A percentile compares a stretch with the other conserved stretches of the same genome.
These are phyloP conservation scores for Tetrax tetrax DNA, from an alignment of 2,113 vertebrate species.

Conservation along the genomic window DNA sequence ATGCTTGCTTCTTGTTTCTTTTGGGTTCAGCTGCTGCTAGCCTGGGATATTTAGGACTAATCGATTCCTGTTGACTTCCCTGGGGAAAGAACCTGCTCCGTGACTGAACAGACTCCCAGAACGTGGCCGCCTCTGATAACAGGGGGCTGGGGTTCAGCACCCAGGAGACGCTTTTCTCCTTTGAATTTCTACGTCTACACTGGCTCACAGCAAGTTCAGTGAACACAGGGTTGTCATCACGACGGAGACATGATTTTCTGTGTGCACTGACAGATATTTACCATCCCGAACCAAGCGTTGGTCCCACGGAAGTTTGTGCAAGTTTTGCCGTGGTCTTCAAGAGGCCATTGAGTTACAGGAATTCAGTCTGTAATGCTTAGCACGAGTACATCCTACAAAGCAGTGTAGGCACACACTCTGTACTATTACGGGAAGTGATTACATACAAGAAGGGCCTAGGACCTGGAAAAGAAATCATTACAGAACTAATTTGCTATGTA, in stretches of 20 bases:
- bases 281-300: not conserved
- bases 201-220: not conserved
- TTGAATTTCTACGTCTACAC: not conserved
- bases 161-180: not conserved
- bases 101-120: not conserved
- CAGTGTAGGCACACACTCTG: not conserved
- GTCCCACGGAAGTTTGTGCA: not conserved
- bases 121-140: too few relatives aligned
- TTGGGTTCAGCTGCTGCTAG: not conserved
- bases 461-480: not conserved
- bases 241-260: not conserved
- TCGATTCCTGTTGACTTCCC: not conserved
- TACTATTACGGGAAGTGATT: not conserved
- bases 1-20: not conserved
- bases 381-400: not conserved
- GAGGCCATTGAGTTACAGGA: not conserved
- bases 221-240: not conserved
- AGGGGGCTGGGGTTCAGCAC: not conserved
- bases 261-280: not conserved
- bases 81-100: not conserved
- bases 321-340: not conserved
- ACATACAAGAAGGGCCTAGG: not conserved
- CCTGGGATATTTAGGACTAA: not conserved
- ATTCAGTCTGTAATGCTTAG: not conserved
- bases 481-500: not conserved